Evolutionary conservation across 2,113 vertebrate genomes (phyloP).

Genomic region (Mobula birostris): DNA sequence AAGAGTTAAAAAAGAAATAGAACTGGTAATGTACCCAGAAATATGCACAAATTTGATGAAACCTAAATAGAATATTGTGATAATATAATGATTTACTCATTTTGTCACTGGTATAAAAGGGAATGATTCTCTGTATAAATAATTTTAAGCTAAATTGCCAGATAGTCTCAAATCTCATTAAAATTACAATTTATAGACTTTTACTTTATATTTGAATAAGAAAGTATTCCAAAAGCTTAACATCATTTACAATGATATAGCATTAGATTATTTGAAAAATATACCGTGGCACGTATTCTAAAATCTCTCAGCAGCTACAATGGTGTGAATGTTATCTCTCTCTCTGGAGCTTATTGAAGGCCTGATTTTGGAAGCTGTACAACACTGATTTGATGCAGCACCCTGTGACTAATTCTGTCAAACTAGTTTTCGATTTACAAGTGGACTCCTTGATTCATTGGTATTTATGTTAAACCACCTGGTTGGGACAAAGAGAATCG

Average conservation of each 20-base stretch:
- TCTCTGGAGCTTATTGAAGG: conserved; percentile 12
- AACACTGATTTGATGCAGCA: conserved; percentile 47
- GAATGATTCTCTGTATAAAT: not conserved
- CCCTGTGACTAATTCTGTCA: conserved; percentile 53
- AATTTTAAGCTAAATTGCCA: not conserved
- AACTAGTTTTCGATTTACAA: conserved; percentile 37
- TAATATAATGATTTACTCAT: not conserved
- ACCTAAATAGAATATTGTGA: not conserved
- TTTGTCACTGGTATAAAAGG: not conserved
- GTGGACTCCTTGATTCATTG: not conserved
- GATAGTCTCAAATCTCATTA: not conserved
- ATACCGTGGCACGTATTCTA: not conserved
- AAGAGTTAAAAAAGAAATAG: not conserved
- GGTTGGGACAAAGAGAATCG: conserved; percentile 7
- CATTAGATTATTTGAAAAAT: not conserved
- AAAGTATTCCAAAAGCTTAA: not conserved
- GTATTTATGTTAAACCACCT: conserved; percentile 39
- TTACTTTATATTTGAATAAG: not conserved
- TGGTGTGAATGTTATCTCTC: conserved; percentile 44
- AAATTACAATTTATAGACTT: not conserved
- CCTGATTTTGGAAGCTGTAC: conserved; percentile 48
- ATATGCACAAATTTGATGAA: not conserved
- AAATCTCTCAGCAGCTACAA: not conserved
- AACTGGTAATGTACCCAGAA: not conserved
- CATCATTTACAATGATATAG: not conserved